Base-by-base conservation (phyloP, 2,888 invertebrate genomes). In the Caenorhabditis doughertyi region DNA sequence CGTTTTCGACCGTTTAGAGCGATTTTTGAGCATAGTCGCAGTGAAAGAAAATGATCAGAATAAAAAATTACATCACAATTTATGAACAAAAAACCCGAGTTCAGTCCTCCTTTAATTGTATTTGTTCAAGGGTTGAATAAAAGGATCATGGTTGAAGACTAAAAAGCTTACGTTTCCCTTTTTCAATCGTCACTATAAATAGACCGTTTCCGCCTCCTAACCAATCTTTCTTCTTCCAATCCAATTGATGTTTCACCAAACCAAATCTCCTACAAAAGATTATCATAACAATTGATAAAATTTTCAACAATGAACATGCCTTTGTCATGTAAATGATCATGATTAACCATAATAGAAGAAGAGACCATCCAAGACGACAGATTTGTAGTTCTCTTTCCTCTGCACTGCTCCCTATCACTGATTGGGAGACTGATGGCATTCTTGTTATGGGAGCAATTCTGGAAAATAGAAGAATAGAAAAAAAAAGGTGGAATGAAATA, bases 301-400 rank as follows among this genome's bases (percentile, higher is more conserved):
- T 3, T 16, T 35, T 35, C 35, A 35, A 47, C 4, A 39, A 25
- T 11, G 27, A 16, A 16, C 13, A 56, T 29, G 73, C 85, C 65
- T 79, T 80, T 51, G 85, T 85, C 83, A 85, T 85, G 68, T 84
- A 85, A 76, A 85, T 79, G 25, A 85, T 81, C 51, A 81, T 85
- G 7, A 73, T 67, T 35, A 85, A 62, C 85, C 85, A 85, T 25
- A 85, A 73, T 27, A 85, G 64, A 21, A 85, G 72, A 13, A 85
- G 51, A 9, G 79, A 70, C 85, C 85, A 85, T 23, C 85, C 85
- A 18, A 84, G 71, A 11, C 83, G 81, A 44, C 85, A 84, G 5
- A 85, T 81, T 44, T 83, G 83, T 9, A 80, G 60, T 56, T 85
- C 85, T 18, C 85, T 73, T 25, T 82, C 82, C 29, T 81, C 81